phyloP scores from a whole-genome alignment of 1,140 invertebrate species.

The Lucilia cuprina region DNA sequence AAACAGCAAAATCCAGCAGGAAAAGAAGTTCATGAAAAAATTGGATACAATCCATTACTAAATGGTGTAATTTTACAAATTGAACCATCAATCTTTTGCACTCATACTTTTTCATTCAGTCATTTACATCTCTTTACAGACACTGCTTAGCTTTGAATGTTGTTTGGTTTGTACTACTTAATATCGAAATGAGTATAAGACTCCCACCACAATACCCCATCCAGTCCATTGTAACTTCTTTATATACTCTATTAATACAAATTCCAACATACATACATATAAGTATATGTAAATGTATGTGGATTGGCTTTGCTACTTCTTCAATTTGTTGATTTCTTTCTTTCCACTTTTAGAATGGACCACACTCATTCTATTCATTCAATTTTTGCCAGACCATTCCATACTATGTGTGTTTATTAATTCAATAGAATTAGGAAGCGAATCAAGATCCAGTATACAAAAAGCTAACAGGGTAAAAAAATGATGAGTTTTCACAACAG shows the following conservation, averaged over 20 bases:
- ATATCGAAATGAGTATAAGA: not conserved
- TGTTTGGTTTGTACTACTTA: not conserved
- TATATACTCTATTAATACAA: too few relatives aligned
- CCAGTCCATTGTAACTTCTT: too few relatives aligned
- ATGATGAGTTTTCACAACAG: not conserved
- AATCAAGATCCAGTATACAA: not conserved
- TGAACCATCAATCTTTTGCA: constrained; percentile 18
- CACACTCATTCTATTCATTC: not conserved
- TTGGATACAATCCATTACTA: constrained; percentile 28
- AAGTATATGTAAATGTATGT: not conserved
- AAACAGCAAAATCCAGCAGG: not conserved
- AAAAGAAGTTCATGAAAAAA: constrained; percentile 1
- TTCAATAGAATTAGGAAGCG: constrained; percentile 8
- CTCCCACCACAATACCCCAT: too few relatives aligned
- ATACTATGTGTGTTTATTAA: constrained; percentile 24
- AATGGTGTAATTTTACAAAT: constrained; percentile 34
- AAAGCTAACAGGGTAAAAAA: not conserved
- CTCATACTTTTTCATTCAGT: not conserved
- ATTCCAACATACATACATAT: not conserved
- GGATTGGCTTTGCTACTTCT: not conserved
- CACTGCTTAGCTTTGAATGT: not conserved
- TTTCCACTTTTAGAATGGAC: too few relatives aligned
- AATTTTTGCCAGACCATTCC: not conserved
- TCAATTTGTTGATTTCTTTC: not conserved
- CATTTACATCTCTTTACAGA: not conserved